phyloP scores from a whole-genome alignment of 2,113 vertebrate genomes.

The Edolisoma coerulescens region DNA sequence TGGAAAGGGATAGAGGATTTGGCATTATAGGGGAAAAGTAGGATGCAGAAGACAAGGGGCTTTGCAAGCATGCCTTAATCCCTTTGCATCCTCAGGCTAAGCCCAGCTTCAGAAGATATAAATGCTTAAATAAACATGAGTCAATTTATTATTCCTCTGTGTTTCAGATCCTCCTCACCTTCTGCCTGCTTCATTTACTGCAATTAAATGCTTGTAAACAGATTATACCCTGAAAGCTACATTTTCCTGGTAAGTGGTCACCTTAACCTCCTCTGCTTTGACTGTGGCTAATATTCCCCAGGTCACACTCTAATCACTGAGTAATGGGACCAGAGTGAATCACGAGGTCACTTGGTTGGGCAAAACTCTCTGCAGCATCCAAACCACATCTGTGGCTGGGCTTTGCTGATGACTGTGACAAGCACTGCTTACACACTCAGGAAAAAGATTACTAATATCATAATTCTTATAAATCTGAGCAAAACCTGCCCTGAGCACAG shows the following conservation, averaged over 20 bases:
- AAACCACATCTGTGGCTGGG: background rate
- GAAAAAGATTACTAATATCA: background rate
- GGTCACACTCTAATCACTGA: background rate
- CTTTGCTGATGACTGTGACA: background rate
- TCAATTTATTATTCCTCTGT: constrained; percentile 54
- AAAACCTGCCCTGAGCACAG: background rate
- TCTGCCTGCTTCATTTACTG: constrained; percentile 56
- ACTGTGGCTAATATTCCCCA: background rate
- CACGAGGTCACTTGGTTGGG: background rate
- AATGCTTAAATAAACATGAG: constrained; percentile 54
- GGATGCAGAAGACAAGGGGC: background rate
- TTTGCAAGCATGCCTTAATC: background rate
- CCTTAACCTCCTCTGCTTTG: background rate
- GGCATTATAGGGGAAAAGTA: background rate
- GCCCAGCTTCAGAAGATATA: background rate
- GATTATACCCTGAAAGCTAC: constrained; percentile 39
- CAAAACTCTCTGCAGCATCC: background rate
- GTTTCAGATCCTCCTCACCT: constrained; percentile 54
- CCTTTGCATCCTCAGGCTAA: background rate
- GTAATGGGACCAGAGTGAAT: background rate
- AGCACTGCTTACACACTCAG: background rate
- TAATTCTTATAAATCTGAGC: background rate
- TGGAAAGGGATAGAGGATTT: background rate
- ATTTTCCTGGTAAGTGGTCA: constrained; percentile 40
- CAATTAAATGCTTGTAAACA: constrained; percentile 61